phyloP scores from a whole-genome alignment of 2,113 vertebrate species.

The Malurus elegans region DNA sequence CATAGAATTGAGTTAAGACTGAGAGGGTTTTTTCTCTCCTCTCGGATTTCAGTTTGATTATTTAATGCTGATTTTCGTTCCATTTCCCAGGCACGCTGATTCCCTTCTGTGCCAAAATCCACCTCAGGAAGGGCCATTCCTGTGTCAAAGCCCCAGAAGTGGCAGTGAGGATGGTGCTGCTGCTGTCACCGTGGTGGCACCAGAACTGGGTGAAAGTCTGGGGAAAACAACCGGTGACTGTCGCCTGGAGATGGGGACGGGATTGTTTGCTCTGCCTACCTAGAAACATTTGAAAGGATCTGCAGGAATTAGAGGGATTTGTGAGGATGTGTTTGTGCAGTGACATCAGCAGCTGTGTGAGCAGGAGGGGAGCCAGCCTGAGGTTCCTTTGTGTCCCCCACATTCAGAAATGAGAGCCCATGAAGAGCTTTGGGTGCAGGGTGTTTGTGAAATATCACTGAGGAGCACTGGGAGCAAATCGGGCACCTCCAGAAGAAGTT shows the following conservation, averaged over 20 bases:
- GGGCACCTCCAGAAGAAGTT: not conserved
- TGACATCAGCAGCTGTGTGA: slow-evolving; percentile 11
- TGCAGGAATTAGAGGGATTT: slow-evolving; percentile 37
- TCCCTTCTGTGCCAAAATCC: not conserved
- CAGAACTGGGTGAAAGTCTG: not conserved
- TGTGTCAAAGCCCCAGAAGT: not conserved
- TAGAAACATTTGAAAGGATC: slow-evolving; percentile 49
- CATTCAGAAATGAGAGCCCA: fast-evolving
- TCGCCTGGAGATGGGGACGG: not conserved
- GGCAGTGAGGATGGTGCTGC: not conserved
- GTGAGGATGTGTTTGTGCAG: not conserved
- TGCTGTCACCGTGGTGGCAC: not conserved
- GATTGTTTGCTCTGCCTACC: not conserved
- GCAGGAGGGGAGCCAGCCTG: not conserved
- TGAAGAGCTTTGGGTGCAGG: fast-evolving
- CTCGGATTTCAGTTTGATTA: not conserved
- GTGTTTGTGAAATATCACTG: not conserved
- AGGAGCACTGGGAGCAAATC: not conserved
- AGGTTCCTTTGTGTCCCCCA: not conserved
- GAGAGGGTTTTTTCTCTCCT: not conserved
- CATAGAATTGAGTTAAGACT: not conserved
- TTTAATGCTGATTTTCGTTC: not conserved
- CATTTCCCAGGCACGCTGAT: not conserved
- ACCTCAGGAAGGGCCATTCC: not conserved
- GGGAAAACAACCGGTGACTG: not conserved